Conservation (phyloP, 2,888 invertebrate species). For the Lepidonotus clava region DNA sequence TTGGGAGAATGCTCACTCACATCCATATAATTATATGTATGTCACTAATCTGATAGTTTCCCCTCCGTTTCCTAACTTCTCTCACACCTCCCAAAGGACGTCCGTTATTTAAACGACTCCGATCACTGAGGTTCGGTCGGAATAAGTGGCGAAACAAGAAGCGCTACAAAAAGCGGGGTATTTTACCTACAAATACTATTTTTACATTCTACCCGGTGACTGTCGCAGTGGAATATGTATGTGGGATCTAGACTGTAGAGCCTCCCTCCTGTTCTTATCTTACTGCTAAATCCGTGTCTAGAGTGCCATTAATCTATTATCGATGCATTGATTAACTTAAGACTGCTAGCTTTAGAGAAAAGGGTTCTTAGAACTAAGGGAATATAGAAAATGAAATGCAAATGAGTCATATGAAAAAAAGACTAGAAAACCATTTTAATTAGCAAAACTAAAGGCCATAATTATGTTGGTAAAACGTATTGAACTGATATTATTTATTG, state of each 20-base stretch:
- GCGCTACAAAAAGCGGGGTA: not conserved
- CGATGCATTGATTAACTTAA: not conserved
- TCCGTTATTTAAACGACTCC: constrained; percentile 15
- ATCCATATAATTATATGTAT: not conserved
- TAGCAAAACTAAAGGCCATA: too few relatives aligned
- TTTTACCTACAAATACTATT: not conserved
- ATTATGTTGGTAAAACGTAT: too few relatives aligned
- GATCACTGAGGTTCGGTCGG: not conserved
- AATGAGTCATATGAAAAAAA: too few relatives aligned
- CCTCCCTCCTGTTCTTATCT: not conserved
- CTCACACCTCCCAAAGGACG: constrained; percentile 14
- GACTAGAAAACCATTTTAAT: too few relatives aligned
- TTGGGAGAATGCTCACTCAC: not conserved
- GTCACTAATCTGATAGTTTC: not conserved
- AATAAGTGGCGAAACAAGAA: not conserved
- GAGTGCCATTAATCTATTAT: not conserved
- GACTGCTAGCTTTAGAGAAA: not conserved
- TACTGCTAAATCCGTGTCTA: not conserved
- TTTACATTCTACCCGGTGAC: not conserved
- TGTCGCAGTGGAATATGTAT: not conserved
- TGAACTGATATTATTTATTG: too few relatives aligned
- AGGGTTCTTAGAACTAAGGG: not conserved
- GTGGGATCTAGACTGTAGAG: not conserved
- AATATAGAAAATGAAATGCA: too few relatives aligned
- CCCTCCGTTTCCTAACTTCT: not conserved